phyloP scores from a whole-genome alignment of 2,113 vertebrate species.

The Furnarius figulus region DNA sequence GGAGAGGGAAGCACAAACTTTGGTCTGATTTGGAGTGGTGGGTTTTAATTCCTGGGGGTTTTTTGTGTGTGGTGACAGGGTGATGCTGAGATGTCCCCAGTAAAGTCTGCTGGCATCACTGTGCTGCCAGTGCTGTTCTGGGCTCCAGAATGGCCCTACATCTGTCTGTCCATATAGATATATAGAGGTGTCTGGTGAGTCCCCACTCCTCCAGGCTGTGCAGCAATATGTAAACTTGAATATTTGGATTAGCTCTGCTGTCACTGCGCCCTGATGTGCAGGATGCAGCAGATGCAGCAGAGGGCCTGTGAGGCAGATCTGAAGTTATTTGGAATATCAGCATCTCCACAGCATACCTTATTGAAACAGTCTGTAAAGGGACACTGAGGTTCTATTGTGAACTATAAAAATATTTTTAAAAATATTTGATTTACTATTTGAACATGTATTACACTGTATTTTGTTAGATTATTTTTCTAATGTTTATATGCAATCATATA shows the following conservation, averaged over 20 bases:
- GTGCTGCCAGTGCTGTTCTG: not conserved
- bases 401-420: not conserved
- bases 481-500: not conserved
- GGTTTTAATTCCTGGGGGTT: not conserved
- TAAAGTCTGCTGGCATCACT: not conserved
- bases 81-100: not conserved
- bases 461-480: not conserved
- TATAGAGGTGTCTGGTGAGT: rapidly evolving
- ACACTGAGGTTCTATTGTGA: not conserved
- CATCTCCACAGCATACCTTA: not conserved
- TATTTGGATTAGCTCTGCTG: not conserved
- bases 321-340: not conserved
- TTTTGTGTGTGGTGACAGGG: not conserved
- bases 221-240: rapidly evolving
- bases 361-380: not conserved
- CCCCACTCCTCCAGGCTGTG: not conserved
- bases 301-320: not conserved
- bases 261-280: rapidly evolving
- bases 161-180: rapidly evolving
- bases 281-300: not conserved
- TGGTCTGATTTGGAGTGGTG: not conserved
- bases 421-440: not conserved
- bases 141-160: not conserved
- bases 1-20: not conserved
- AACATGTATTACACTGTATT: not conserved